Base-by-base conservation (phyloP, 1,140 invertebrate species). In the Drosophila nigrodunni region DNA sequence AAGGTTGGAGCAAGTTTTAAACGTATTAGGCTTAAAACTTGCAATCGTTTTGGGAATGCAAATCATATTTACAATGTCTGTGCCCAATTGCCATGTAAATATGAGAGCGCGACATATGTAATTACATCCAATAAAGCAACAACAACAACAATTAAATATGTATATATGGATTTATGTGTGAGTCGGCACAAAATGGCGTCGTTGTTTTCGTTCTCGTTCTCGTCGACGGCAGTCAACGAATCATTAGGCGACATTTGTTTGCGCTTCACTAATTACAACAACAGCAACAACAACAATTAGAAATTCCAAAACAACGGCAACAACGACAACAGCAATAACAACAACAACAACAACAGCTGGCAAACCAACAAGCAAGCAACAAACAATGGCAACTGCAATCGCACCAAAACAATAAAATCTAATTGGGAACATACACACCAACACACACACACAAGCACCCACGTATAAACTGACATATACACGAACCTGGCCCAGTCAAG, bases 381-480 rank as follows among this genome's bases (percentile, higher is more conserved):
- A 67, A 73, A 87, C 70, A 88, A 77, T 88, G 60, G 55, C 43
- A 79, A 77, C 70, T 74, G 78, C 78, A 79, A 82, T 87, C 68
- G 69, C 71, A 87, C 76, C 82, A 66, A 88, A 87, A 87, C 83
- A 87, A 87, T 87, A 77, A 88, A 87, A 87, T 87, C 82, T 82
- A 82, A 87, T 88, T 87, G 83, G 64, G 77, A 87, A 70, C 76
- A 87, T 35, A 78, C 43, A 74, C 67, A 62, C 57, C 64, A 47
- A 34, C 34, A 46, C 34, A 73, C 18, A 60, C 58, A 59, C 18
- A 65, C 60, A 59, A 46, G 67, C 50, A 43, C 15, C 35, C 35
- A 60, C 37, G 54, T 37, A 47, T 37, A 30, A 21, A 43, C 35
- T 52, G 47, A 64, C 47, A 66, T 44, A 18, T 34, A 55, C 50